Evolutionary conservation across 2,113 vertebrate genomes (phyloP).

Genomic region (Semnornis frantzii): DNA sequence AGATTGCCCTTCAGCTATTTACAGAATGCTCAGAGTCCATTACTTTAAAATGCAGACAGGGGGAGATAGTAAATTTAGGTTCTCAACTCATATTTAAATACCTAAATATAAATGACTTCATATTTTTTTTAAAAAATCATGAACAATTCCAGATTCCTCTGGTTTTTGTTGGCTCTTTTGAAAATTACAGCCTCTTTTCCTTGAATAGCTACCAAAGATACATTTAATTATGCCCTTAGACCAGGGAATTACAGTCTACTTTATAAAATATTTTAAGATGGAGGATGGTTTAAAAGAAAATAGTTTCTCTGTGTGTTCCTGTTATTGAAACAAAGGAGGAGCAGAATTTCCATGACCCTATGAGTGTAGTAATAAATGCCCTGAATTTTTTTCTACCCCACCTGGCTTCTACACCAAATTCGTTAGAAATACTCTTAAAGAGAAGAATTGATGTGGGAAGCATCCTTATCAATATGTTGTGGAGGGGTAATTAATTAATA

Average conservation of each 20-base stretch:
- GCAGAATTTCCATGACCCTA: neutral
- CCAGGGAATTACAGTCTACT: neutral
- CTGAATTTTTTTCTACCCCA: neutral
- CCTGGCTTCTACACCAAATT: neutral
- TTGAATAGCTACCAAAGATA: neutral
- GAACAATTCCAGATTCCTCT: neutral
- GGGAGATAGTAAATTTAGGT: neutral
- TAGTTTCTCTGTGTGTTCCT: neutral
- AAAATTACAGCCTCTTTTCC: neutral
- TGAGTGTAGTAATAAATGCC: neutral
- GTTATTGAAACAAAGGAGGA: neutral
- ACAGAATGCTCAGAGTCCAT: neutral
- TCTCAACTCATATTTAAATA: neutral
- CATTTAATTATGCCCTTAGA: neutral
- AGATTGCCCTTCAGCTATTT: neutral
- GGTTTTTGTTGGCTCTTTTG: neutral
- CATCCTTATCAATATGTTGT: neutral
- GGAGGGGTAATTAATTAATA: too few relatives aligned
- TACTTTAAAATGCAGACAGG: neutral
- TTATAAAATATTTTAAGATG: neutral
- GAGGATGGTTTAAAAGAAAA: neutral
- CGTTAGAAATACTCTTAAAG: neutral
- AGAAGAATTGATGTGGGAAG: neutral
- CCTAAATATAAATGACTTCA: constrained; percentile 3
- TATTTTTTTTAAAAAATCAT: constrained; percentile 19